phyloP scores from a whole-genome alignment of 2,797 vertebrate genomes.

The Spinibarbus caldwelli region DNA sequence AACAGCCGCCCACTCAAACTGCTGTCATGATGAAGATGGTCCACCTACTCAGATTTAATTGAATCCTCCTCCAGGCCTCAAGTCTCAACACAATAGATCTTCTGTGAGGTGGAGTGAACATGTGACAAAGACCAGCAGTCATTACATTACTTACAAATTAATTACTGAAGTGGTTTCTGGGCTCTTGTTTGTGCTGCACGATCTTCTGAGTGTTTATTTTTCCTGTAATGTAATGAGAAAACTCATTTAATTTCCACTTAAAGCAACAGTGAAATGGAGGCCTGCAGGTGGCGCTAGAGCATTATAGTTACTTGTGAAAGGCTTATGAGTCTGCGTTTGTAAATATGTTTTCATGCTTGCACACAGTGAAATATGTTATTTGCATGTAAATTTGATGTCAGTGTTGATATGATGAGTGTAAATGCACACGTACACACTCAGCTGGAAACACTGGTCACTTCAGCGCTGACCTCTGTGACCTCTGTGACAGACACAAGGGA shows the following conservation, averaged over 20 bases:
- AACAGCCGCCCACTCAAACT: background rate
- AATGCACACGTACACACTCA: background rate
- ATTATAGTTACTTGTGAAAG: background rate
- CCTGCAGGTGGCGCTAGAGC: slow-evolving; percentile 10
- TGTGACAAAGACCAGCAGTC: background rate
- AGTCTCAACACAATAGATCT: slow-evolving; percentile 5
- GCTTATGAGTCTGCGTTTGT: no score
- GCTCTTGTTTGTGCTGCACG: background rate
- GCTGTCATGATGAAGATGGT: slow-evolving; percentile 2
- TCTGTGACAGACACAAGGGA: background rate
- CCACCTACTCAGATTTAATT: background rate
- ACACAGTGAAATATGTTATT: background rate
- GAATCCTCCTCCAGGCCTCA: slow-evolving; percentile 10
- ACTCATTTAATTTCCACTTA: background rate
- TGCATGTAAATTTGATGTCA: background rate
- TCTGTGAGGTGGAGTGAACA: background rate
- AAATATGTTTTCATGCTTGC: background rate
- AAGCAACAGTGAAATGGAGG: background rate
- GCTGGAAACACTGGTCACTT: background rate
- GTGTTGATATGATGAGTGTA: background rate
- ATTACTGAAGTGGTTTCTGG: background rate
- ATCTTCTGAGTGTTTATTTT: background rate
- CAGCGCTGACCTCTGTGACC: background rate
- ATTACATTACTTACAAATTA: background rate
- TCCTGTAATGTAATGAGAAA: background rate